Conservation (phyloP, 1,140 invertebrate species). For the Pectinophora gossypiella region DNA sequence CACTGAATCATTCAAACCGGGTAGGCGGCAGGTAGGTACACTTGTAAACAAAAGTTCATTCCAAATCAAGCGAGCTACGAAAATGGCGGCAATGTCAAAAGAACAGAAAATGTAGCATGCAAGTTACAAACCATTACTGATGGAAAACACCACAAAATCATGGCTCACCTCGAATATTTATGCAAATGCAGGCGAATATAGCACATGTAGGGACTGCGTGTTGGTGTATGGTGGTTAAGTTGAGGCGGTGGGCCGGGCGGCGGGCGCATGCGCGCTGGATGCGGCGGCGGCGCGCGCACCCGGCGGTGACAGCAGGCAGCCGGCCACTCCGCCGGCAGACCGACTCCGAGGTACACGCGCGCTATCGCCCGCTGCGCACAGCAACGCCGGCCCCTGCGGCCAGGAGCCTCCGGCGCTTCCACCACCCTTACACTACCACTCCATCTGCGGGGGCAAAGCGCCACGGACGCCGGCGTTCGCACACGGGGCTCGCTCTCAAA, state of each 20-base stretch:
- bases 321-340: constrained; percentile 60
- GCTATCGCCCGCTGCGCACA: constrained; percentile 52
- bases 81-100: neutral
- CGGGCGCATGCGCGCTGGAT: constrained; percentile 50
- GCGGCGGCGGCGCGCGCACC: constrained; percentile 59
- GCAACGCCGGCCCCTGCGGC: constrained; percentile 66
- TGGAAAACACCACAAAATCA: constrained; percentile 11
- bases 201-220: constrained; percentile 21
- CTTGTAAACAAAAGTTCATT: neutral
- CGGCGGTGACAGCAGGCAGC: constrained; percentile 29
- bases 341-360: constrained; percentile 58
- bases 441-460: constrained; percentile 39
- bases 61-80: neutral
- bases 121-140: neutral
- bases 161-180: constrained; percentile 29
- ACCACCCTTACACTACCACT: constrained; percentile 32
- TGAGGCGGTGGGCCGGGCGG: constrained; percentile 44
- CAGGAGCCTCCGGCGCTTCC: constrained; percentile 65
- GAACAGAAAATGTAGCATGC: neutral
- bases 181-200: constrained; percentile 23
- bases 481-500: constrained; percentile 55
- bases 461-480: constrained; percentile 58
- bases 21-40: neutral
- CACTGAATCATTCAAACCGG: too few relatives aligned
- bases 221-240: constrained; percentile 11